Evolutionary conservation across 1,140 invertebrate species (phyloP), one percentile per base, ranked within the genome.

Genomic region (Bombyx mandarina): DNA sequence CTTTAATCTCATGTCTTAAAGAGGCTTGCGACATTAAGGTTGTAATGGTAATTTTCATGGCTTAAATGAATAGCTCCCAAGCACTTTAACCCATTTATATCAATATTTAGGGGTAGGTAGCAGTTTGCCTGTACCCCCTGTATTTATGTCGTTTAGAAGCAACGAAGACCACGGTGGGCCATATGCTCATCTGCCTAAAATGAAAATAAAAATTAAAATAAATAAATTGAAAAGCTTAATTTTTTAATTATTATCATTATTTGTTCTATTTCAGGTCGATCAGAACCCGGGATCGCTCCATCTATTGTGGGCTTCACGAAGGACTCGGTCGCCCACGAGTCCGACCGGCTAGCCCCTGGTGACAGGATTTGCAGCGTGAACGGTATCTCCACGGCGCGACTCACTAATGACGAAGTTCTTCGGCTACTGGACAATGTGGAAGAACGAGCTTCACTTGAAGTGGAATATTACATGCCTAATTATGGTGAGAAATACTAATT

Each of bases 331-430:
- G 84, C 82, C 8, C 81, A 75, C 35, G 86, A 87, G 45, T 78
- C 79, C 1, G 88, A 89, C 55, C 73, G 85, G 0, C 73, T 89
- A 8, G 90, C 93, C 53, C 92, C 94, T 0, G 94, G 94, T 9
- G 95, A 96, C 84, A 89, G 91, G 56, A 91, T 96, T 42, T 89
- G 94, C 69, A 93, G 93, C 66, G 92, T 96, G 52, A 96, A 96
- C 82, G 94, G 94, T 8, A 94, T 95, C 60, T 91, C 91, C 48
- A 95, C 94, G 1, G 89, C 90, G 2, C 88, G 90, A n/a, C 89
- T 96, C 66, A 92, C 91, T 61, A 95, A 96, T 75, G 92, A 94
- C 58, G 93, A 96, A 75, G 93, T 96, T 1, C 89, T 94, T 52
- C 92, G 91, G 60, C 80, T 96, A 46, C 82, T 96, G 45, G 93